A percentile compares a stretch with the other conserved stretches of the same genome.
Evolutionary conservation across 2,797 vertebrate genomes (phyloP).

Genomic region (Pitangus sulphuratus): DNA sequence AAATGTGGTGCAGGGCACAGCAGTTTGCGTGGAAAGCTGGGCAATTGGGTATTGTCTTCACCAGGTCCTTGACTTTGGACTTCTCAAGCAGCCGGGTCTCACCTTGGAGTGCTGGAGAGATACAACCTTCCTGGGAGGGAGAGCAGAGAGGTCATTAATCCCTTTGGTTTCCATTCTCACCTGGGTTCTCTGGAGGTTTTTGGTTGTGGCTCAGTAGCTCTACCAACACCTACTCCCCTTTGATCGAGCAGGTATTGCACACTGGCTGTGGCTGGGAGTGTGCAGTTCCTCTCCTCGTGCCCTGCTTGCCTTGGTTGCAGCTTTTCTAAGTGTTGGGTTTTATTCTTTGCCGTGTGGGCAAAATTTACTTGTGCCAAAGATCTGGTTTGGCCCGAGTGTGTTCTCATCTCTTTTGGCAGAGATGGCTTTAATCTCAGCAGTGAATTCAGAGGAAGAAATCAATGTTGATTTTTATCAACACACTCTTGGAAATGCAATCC

Average conservation of each 20-base stretch:
- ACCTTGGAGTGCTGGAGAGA: fast-evolving
- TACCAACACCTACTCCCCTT: background rate
- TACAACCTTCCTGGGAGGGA: background rate
- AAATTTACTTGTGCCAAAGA: background rate
- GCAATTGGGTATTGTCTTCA: fast-evolving
- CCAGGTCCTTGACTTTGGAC: fast-evolving
- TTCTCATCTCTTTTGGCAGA: background rate
- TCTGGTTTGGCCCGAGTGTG: background rate
- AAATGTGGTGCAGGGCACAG: background rate
- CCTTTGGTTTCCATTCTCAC: background rate
- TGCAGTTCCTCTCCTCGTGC: background rate
- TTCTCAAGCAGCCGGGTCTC: fast-evolving
- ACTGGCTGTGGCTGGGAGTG: background rate
- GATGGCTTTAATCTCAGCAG: background rate
- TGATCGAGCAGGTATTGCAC: background rate
- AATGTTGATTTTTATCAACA: fast-evolving
- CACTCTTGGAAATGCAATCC: background rate
- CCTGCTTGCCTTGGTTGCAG: background rate
- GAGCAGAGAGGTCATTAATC: background rate
- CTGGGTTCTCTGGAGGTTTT: background rate
- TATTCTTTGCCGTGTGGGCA: background rate
- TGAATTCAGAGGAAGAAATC: background rate
- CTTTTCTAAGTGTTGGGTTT: background rate
- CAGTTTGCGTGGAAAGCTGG: background rate
- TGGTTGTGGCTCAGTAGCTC: background rate